Conservation (phyloP, 2,113 vertebrate species). For the Chloroceryle aenea region DNA sequence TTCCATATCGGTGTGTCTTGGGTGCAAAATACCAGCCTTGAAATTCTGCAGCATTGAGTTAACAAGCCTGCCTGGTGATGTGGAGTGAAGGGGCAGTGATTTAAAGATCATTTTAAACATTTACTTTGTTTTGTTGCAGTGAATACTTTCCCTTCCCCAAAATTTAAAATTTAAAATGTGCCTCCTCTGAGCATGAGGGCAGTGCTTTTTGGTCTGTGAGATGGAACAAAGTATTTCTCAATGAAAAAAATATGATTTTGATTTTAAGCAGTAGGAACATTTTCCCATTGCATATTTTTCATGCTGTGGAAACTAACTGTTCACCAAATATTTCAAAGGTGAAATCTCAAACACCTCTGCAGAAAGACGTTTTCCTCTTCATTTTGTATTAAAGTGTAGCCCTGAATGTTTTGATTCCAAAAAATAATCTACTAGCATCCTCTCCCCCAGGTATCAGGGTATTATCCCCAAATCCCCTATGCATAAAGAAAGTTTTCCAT, state of each 20-base stretch:
- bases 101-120: slow-evolving; percentile 49
- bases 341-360: slow-evolving; percentile 13
- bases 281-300: slow-evolving; percentile 48
- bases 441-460: background rate
- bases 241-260: slow-evolving; percentile 55
- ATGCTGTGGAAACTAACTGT: slow-evolving; percentile 9
- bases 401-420: background rate
- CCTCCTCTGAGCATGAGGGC: background rate
- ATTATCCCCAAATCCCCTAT: background rate
- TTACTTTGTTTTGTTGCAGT: slow-evolving; percentile 22
- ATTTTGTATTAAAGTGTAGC: background rate
- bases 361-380: slow-evolving; percentile 8
- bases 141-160: background rate
- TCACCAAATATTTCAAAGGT: slow-evolving; percentile 36
- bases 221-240: slow-evolving; percentile 42
- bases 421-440: background rate
- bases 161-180: slow-evolving; percentile 54
- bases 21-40: background rate
- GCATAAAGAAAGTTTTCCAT: background rate
- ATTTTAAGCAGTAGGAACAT: slow-evolving; percentile 49
- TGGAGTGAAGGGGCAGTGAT: slow-evolving; percentile 35
- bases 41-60: background rate
- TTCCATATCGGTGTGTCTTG: background rate
- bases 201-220: slow-evolving; percentile 48
- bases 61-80: background rate